Conservation (phyloP, 2,113 vertebrate genomes). For the Pungitius pungitius region DNA sequence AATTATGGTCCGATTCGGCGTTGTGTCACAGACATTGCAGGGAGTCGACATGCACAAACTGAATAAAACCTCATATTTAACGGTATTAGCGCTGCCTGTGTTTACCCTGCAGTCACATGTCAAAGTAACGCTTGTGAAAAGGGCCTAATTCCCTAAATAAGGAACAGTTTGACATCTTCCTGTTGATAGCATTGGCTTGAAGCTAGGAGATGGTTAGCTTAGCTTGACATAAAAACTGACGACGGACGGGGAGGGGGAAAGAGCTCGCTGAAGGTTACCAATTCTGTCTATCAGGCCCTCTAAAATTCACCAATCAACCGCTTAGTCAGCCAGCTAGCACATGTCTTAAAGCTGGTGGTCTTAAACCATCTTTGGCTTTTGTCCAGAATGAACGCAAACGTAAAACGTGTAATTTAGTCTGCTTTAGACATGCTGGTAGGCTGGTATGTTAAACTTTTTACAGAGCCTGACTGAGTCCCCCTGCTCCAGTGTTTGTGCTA, state of each 20-base stretch:
- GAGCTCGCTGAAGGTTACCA: not conserved
- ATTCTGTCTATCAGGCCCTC: not conserved
- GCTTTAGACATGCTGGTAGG: not conserved
- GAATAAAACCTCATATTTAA: not conserved
- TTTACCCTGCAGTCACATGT: not conserved
- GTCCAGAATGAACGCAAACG: too few relatives aligned
- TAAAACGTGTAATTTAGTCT: not conserved
- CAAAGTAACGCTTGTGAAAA: not conserved
- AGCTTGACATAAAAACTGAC: not conserved
- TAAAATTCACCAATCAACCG: not conserved
- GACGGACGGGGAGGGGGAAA: not conserved
- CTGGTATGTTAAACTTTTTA: not conserved
- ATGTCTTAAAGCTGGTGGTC: not conserved
- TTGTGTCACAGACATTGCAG: not conserved
- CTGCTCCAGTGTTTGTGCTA: not conserved
- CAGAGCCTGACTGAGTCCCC: not conserved
- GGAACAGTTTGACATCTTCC: conserved; percentile 14
- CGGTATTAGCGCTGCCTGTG: not conserved
- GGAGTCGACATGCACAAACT: not conserved
- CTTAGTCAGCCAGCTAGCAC: not conserved
- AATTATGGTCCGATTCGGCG: not conserved
- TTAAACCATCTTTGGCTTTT: not conserved
- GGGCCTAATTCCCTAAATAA: not conserved
- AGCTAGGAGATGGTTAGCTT: not conserved
- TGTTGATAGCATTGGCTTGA: not conserved